These are phyloP conservation scores for Apoda limacodes DNA, from an alignment of 2,888 invertebrate genomes.

Conservation along the genomic window DNA sequence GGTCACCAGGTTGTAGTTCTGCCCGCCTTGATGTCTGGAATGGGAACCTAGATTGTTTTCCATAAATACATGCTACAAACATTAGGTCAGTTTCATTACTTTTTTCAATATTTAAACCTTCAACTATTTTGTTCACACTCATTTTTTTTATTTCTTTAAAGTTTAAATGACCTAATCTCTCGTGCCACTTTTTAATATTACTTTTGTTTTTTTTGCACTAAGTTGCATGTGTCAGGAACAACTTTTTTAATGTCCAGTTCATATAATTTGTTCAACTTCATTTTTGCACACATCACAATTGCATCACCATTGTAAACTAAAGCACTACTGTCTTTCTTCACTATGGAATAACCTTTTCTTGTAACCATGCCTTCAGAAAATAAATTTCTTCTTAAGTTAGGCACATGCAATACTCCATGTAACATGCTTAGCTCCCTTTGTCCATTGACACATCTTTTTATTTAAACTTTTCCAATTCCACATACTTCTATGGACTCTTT, in stretches of 20 bases:
- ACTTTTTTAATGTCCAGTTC: conserved; percentile 8
- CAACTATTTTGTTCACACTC: conserved; percentile 15
- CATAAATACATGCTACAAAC: conserved; percentile 20
- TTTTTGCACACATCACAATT: no score
- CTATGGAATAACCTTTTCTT: no score
- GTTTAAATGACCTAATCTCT: conserved; percentile 19
- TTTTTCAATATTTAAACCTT: conserved; percentile 7
- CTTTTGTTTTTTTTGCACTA: conserved; percentile 7
- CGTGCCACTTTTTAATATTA: conserved; percentile 20
- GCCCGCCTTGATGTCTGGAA: conserved; percentile 18
- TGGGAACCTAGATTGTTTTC: conserved; percentile 17
- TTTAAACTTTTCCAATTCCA: no score
- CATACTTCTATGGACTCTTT: no score
- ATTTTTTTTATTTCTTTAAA: conserved; percentile 18
- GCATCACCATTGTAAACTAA: no score
- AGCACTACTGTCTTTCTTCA: no score
- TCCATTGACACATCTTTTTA: no score
- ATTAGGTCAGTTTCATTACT: no score
- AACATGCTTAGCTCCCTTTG: no score
- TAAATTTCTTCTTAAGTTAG: conserved; percentile 11
- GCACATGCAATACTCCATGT: conserved; percentile 15
- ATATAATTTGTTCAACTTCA: conserved; percentile 9
- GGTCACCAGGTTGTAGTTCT: conserved; percentile 18
- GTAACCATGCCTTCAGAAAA: no score
- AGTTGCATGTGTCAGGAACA: conserved; percentile 4